These are phyloP conservation scores for Pelodytes ibericus DNA, from an alignment of 2,797 vertebrate genomes.

Conservation along the genomic window DNA sequence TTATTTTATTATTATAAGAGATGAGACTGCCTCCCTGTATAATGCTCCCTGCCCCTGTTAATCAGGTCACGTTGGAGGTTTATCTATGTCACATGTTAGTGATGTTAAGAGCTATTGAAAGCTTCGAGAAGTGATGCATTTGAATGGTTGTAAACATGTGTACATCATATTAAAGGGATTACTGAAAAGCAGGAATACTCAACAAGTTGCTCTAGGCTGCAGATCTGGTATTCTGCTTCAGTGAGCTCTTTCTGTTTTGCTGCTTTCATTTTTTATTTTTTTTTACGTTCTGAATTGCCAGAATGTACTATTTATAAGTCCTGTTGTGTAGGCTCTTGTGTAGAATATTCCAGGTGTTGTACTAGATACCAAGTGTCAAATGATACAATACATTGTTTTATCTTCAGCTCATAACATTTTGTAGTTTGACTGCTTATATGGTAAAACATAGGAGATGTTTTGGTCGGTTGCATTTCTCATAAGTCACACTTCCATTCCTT, in stretches of 20 bases:
- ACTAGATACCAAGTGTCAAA: conserved; percentile 3
- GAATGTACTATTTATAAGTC: conserved; percentile 27
- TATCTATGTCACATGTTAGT: background rate
- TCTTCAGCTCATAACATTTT: no score
- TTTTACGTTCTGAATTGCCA: conserved; percentile 12
- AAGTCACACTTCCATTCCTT: no score
- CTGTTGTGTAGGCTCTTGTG: background rate
- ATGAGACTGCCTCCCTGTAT: background rate
- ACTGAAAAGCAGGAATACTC: conserved; percentile 25
- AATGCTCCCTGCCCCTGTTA: conserved; percentile 9
- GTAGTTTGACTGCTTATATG: no score
- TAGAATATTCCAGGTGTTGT: background rate
- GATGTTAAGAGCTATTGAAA: background rate
- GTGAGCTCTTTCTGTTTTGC: conserved; percentile 35
- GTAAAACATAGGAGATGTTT: no score
- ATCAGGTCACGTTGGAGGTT: conserved; percentile 13
- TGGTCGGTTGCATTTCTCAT: no score
- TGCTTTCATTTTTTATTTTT: conserved; percentile 29
- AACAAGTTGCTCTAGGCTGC: conserved; percentile 13
- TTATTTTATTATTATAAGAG: conserved; percentile 30
- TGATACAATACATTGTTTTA: no score
- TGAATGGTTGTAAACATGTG: background rate
- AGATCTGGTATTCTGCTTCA: conserved; percentile 13
- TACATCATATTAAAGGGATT: conserved; percentile 36
- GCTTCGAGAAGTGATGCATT: background rate